Base-by-base conservation (phyloP, 2,888 invertebrate species). In the Rhabditoides inermis region DNA sequence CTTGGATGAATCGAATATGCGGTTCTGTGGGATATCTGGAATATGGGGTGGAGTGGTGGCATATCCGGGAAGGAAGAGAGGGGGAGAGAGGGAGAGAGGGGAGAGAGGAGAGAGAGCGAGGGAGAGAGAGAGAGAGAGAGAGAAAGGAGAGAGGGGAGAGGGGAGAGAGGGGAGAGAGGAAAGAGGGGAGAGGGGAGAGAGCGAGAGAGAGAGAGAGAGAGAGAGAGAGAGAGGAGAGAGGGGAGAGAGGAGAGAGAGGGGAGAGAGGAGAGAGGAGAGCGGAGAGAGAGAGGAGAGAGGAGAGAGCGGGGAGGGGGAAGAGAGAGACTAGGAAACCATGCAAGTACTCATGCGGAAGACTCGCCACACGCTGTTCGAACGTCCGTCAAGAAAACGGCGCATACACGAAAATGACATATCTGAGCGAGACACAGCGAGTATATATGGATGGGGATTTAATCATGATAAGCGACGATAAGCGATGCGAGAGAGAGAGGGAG, bases 401-500 rank as follows among this genome's bases (percentile, higher is more conserved):
- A 45, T 28, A 45, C 30, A 45, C 32, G 32, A 28, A 45, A 32
- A 32, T 28, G 22, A 22, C n/a, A n/a, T n/a, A n/a, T n/a, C n/a
- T n/a, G n/a, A n/a, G n/a, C n/a, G n/a, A n/a, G n/a, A n/a, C n/a
- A n/a, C n/a, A n/a, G n/a, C n/a, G n/a, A n/a, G n/a, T n/a, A n/a
- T n/a, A n/a, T n/a, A n/a, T n/a, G n/a, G n/a, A n/a, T n/a, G n/a
- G n/a, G n/a, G n/a, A n/a, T n/a, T n/a, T n/a, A n/a, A n/a, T n/a
- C n/a, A n/a, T n/a, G n/a, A n/a, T n/a, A n/a, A n/a, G n/a, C n/a
- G n/a, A n/a, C n/a, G n/a, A n/a, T n/a, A n/a, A n/a, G n/a, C n/a
- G n/a, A n/a, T n/a, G n/a, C n/a, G n/a, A n/a, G 25, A 36, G 23
- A 44, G 46, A 55, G 39, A 44, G 51, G 47, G 35, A 51, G 27